Base-by-base conservation (phyloP, 2,797 vertebrate species). In the Chaenodraco wilsoni region DNA sequence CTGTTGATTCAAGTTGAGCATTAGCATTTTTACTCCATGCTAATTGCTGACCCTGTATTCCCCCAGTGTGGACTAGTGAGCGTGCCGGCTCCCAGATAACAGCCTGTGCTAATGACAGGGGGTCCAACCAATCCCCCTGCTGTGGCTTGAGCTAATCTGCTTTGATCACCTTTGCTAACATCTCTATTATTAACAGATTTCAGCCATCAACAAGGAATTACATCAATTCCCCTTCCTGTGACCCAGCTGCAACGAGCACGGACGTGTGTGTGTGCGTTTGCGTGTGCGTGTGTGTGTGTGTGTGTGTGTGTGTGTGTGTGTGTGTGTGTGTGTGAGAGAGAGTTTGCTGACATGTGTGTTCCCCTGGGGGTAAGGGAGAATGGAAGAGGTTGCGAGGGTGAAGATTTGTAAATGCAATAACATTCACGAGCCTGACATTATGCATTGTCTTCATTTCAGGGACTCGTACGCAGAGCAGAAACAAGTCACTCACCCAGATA, bases 181-280 rank as follows among this genome's bases (percentile, higher is more conserved):
- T 94, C 92, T 95, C 94, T 94, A 94, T 94, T 95, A 96, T 90
- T 91, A 91, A 91, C 94, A 95, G 91, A 93, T 95, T 95, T 92
- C 91, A 92, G 91, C 88, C 85, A 87, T 88, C 91, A 86, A 86
- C 89, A 83, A 87, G 85, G 95, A 92, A 95, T 95, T 92, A 93
- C 85, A 89, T 84, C 83, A 92, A 94, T 93, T 90, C 85, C 87
- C 83, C 86, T 92, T 90, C 83, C 90, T 87, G 85, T 92, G 87
- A 91, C 84, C 91, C 87, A 84, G 80, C 83, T 84, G 83, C 87
- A 85, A 83, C 11, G 16, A 61, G 72, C 82, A 70, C 40, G 56
- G 63, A 70, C 48, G 37, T 69, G 78, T 72, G 71, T 54, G 46
- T 31, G 68, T 33, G 46, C 60, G 59, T 6, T 33, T 81, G 76